Evolutionary conservation across 2,797 vertebrate species (phyloP).

Genomic region (Poliocrania exsul): DNA sequence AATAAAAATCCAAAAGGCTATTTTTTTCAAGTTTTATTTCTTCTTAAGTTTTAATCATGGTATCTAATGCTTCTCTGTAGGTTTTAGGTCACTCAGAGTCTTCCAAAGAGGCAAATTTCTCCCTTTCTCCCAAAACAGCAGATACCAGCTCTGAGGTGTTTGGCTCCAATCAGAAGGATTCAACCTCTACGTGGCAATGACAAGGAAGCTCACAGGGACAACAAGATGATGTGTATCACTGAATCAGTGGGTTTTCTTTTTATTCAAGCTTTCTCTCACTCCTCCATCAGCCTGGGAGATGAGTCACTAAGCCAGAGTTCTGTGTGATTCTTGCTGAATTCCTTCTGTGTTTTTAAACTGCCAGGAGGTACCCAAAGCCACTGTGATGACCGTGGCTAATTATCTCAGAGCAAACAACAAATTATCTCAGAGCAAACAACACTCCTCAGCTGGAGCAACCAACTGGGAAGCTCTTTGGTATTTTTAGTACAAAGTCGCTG

Average conservation of each 20-base stretch:
- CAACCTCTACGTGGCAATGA: neutral
- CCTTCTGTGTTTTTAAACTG: neutral
- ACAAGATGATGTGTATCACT: neutral
- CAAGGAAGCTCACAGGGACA: neutral
- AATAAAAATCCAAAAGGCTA: neutral
- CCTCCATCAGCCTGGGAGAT: neutral
- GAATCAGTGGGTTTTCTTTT: neutral
- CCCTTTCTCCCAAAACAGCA: neutral
- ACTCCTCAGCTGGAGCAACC: constrained; percentile 24
- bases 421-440: constrained; percentile 39
- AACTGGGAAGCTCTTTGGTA: constrained; percentile 20
- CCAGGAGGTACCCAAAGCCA: neutral
- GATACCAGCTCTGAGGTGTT: neutral
- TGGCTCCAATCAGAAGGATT: neutral
- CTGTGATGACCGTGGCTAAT: constrained; percentile 43
- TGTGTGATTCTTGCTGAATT: neutral
- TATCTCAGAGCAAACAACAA: constrained; percentile 29
- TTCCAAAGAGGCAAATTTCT: neutral
- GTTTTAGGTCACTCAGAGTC: neutral
- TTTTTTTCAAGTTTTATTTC: neutral
- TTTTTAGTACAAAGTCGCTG: neutral
- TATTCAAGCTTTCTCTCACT: neutral
- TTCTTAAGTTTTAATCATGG: accelerated
- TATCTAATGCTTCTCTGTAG: neutral
- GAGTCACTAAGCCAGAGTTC: neutral